Evolutionary conservation across 53 echinoderm and acorn worm genomes (phyloP).

Genomic region (Stichopus horrens): DNA sequence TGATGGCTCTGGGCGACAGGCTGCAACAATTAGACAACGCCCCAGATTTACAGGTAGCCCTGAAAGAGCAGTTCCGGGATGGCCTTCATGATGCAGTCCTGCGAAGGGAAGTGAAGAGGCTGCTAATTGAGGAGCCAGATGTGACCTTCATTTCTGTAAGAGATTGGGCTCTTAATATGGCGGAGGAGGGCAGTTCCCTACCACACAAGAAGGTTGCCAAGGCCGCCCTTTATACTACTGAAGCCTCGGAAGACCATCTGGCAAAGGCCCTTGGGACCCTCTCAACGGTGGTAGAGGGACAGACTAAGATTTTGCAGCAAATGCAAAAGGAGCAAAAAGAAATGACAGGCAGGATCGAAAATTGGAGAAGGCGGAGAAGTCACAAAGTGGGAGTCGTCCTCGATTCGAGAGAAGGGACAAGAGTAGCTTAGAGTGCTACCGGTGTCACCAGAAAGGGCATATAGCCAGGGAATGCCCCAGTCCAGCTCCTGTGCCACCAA

Average conservation of each 20-base stretch:
- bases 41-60: conserved; percentile 13
- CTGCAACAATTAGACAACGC: not conserved
- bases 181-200: not conserved
- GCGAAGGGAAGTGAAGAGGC: conserved; percentile 42
- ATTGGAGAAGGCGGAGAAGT: not conserved
- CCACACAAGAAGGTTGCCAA: too few species aligned
- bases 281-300: not conserved
- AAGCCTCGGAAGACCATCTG: too few species aligned
- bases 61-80: conserved; percentile 39
- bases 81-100: conserved; percentile 30
- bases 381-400: not conserved
- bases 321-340: not conserved
- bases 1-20: too few species aligned
- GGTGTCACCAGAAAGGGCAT: conserved; percentile 45
- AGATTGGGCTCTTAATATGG: conserved; percentile 50
- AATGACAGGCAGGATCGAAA: not conserved
- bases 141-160: conserved; percentile 30
- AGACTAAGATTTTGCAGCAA: not conserved
- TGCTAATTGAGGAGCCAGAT: conserved; percentile 34
- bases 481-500: not conserved
- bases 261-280: too few species aligned
- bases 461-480: conserved; percentile 42
- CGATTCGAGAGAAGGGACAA: not conserved
- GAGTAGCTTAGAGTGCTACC: conserved; percentile 13
- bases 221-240: too few species aligned